Percentiles rank a stretch among this genome's conserved stretches.
Evolutionary conservation across 2,797 vertebrate species (phyloP).

Genomic region (Danionella dracula): DNA sequence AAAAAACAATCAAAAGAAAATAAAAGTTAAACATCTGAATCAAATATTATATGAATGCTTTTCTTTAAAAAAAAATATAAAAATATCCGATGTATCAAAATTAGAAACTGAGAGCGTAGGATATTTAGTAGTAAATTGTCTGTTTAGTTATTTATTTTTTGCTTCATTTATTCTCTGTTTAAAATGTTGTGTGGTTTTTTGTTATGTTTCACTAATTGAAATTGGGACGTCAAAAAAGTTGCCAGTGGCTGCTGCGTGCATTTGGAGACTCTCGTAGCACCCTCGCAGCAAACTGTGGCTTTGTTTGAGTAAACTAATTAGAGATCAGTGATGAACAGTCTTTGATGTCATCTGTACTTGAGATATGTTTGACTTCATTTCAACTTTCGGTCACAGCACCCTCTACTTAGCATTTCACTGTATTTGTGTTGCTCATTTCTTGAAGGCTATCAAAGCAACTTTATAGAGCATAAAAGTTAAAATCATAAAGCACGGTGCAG

Average conservation of each 20-base stretch:
- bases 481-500: constrained; percentile 5
- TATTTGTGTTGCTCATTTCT: too few species aligned
- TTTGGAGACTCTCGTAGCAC: constrained; percentile 21
- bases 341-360: constrained; percentile 40
- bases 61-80: too few species aligned
- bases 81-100: too few species aligned
- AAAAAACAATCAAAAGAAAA: too few species aligned
- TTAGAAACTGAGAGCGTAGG: too few species aligned
- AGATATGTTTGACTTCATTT: constrained; percentile 22
- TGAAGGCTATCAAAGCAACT: too few species aligned
- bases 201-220: constrained; percentile 15
- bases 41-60: too few species aligned
- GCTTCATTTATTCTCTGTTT: too few species aligned
- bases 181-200: too few species aligned
- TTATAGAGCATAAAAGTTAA: background rate
- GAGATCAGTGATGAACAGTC: constrained; percentile 26
- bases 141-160: too few species aligned
- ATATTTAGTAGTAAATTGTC: too few species aligned
- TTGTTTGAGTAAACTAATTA: constrained; percentile 33
- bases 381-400: background rate
- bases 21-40: too few species aligned
- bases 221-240: constrained; percentile 14
- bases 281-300: background rate
- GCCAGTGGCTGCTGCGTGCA: constrained; percentile 9
- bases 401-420: background rate